Evolutionary conservation across 2,113 vertebrate genomes (phyloP), one percentile per base, ranked within the genome.

Genomic region (Ondatra zibethicus): DNA sequence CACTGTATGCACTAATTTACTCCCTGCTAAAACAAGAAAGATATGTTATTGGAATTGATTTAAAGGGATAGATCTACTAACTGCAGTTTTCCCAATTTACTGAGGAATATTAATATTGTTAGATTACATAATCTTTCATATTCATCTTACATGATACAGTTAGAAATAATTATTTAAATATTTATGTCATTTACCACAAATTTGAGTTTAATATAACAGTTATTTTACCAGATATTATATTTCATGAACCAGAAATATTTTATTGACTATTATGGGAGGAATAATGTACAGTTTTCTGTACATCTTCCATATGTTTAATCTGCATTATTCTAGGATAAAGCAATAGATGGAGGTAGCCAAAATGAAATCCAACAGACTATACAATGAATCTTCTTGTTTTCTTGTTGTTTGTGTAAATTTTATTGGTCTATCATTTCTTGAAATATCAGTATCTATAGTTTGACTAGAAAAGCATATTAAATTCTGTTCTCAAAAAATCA

Each of bases 101-200:
- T 47, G 39, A 27, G 61, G 3, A 63, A 5, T 82, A 76, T 81
- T 75, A 63, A 5, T 82, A 76, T 81, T 75, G 45, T 52, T 75
- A 72, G 7, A 76, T 80, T 91, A 1, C 89, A 6, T 21, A 45
- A 4, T 88, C 0, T 16, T 68, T 17, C 0, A 9, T 65, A 6
- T 36, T 85, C 63, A 68, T 23, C 1, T 6, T 47, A 3, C 10
- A 31, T 33, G 45, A 66, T 68, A 25, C 5, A 50, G 1, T 11
- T 65, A 81, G 10, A 91, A 81, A 78, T 13, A 90, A 92, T 14
- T 75, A 72, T 68, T 94, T 84, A 52, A 91, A 89, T 13, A 63
- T 81, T 7, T 86, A 8, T 21, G 29, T 55, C 9, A 75, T 66
- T 55, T 72, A 80, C 14, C 47, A 17, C 2, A 68, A 29, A 73